A percentile compares a stretch with the other conserved stretches of the same genome.
Evolutionary conservation across 2,888 invertebrate species (phyloP).

Genomic region (Idaea biselata): DNA sequence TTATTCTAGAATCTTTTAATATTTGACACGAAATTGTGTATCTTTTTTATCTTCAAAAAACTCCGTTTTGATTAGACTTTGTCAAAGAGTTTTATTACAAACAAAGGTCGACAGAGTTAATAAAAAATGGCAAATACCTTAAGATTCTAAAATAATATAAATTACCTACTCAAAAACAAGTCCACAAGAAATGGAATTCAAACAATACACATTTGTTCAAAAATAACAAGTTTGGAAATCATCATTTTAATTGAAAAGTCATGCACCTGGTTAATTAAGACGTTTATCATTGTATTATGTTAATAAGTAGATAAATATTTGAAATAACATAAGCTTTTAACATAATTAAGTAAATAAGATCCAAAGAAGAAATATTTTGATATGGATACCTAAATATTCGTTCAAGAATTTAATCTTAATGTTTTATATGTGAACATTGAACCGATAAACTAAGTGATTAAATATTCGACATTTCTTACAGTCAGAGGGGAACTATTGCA

Average conservation of each 20-base stretch:
- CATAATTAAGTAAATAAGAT: slow-evolving; percentile 16
- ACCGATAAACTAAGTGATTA: not conserved
- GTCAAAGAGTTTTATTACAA: too few relatives aligned
- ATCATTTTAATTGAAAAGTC: not conserved
- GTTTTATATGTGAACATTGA: not conserved
- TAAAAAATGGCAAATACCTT: not conserved
- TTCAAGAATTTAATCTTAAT: not conserved
- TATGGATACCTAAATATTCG: not conserved
- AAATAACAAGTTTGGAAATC: not conserved
- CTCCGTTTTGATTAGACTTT: too few relatives aligned
- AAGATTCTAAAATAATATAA: too few relatives aligned
- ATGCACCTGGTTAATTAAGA: not conserved
- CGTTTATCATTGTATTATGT: not conserved
- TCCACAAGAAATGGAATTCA: not conserved
- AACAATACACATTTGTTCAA: not conserved
- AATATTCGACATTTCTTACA: not conserved
- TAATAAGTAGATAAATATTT: not conserved
- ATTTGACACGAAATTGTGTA: too few relatives aligned
- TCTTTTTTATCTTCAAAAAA: too few relatives aligned
- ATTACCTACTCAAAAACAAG: not conserved
- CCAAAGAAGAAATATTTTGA: not conserved
- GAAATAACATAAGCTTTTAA: not conserved
- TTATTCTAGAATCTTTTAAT: too few relatives aligned
- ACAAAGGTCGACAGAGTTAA: too few relatives aligned
- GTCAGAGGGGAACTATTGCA: not conserved